These are phyloP conservation scores for Notodonta dromedarius DNA, from an alignment of 2,888 invertebrate genomes.

Conservation along the genomic window DNA sequence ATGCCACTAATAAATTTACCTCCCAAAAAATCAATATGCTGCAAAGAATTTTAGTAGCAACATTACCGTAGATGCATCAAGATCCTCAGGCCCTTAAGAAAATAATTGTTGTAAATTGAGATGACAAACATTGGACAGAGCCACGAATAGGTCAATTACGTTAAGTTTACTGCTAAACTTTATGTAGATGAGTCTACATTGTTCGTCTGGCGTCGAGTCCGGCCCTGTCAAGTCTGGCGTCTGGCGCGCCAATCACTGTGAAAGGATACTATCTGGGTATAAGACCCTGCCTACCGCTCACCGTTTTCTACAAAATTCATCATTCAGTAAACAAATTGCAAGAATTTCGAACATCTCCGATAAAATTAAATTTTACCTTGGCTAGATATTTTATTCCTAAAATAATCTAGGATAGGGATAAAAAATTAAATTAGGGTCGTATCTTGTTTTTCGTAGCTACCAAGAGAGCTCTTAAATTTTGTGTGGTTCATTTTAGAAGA, in stretches of 20 bases:
- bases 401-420: background rate
- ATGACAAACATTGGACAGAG: too few relatives aligned
- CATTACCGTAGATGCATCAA: too few relatives aligned
- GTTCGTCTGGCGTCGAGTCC: conserved; percentile 5
- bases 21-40: too few relatives aligned
- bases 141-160: too few relatives aligned
- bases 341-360: background rate
- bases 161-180: too few relatives aligned
- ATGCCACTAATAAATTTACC: too few relatives aligned
- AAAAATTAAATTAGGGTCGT: background rate
- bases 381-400: background rate
- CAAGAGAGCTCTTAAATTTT: background rate
- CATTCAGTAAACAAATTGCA: background rate
- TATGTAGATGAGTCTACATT: background rate
- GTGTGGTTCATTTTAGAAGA: too few relatives aligned
- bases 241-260: conserved; percentile 35
- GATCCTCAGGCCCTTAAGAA: too few relatives aligned
- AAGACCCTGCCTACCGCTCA: conserved; percentile 11
- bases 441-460: background rate
- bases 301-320: background rate
- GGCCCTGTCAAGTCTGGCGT: conserved; percentile 23
- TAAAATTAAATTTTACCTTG: background rate
- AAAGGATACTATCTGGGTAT: conserved; percentile 31
- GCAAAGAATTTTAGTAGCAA: too few relatives aligned
- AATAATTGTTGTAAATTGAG: too few relatives aligned